Base-by-base conservation (phyloP, 2,888 invertebrate genomes). In the Eupithecia dodoneata region DNA sequence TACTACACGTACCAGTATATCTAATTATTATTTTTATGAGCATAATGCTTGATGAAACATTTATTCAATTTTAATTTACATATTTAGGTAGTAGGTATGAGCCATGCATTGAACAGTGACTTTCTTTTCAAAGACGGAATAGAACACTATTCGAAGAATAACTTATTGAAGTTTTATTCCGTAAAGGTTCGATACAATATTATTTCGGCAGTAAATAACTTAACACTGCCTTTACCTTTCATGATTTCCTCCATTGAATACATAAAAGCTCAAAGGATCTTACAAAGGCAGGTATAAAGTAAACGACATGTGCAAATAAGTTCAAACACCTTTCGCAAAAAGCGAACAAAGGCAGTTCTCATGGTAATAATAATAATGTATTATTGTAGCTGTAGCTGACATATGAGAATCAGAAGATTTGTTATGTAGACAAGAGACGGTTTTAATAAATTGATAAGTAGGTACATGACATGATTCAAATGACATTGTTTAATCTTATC, bases 251-350 rank as follows among this genome's bases (percentile, higher is more conserved):
- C n/a, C 66, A 55, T 45, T 72, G n/a, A 69, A 70, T 69, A 71
- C 9, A 42, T 41, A 42, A 52, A 69, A 10, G n/a, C 66, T n/a
- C 42, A 15, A 42, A 69, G 44, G 44, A 44, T 45, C 67, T 45
- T 12, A 70, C 70, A 70, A 71, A 74, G 59, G 49, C 77, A 77
- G 77, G 82, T 79, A 81, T 79, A 75, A 78, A 80, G 75, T 77
- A 75, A 79, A 70, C 76, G 79, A 73, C 78, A 81, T 77, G 80
- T 73, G 74, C 79, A 80, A 82, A 80, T 76, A 79, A 79, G 79
- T 81, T 80, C 80, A 80, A 79, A 79, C 79, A 82, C 82, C 82
- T 81, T 80, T 80, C 74, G 77, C 77, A 79, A 79, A 80, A 78
- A 74, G 71, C 63, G 71, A 75, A 79, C 79, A 81, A 80, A 80